Evolutionary conservation across 2,797 vertebrate species (phyloP).

Genomic region (Nyctibius grandis): DNA sequence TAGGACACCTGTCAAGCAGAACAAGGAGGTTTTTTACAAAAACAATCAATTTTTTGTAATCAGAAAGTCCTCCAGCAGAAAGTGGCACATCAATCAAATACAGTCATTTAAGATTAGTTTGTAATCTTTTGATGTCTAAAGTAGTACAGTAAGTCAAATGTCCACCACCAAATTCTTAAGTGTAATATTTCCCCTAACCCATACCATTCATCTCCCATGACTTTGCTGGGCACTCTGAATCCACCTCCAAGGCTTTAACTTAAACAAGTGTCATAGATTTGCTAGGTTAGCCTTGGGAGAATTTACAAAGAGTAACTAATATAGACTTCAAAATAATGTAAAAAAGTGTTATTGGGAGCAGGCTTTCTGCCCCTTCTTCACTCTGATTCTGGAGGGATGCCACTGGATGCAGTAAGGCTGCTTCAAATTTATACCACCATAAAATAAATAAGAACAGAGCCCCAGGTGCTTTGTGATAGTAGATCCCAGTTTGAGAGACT

Average conservation of each 20-base stretch:
- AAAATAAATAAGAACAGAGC: neutral
- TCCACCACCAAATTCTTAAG: neutral
- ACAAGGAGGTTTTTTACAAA: neutral
- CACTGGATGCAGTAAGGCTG: neutral
- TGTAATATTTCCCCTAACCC: neutral
- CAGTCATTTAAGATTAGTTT: neutral
- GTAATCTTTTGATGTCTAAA: neutral
- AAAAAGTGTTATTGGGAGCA: neutral
- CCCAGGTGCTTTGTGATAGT: neutral
- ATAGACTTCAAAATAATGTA: neutral
- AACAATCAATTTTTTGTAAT: neutral
- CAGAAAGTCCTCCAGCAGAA: neutral
- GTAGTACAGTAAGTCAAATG: neutral
- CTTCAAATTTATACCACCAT: neutral
- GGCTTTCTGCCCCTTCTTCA: neutral
- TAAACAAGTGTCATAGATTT: neutral
- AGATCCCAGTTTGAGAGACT: neutral
- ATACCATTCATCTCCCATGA: neutral
- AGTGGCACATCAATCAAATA: neutral
- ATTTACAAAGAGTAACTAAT: neutral
- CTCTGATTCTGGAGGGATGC: neutral
- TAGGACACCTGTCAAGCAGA: neutral
- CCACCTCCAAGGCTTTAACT: neutral
- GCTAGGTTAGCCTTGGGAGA: neutral
- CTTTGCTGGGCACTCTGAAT: neutral